These are phyloP conservation scores for Taxidea taxus DNA, from an alignment of 2,113 vertebrate genomes.

Conservation along the genomic window DNA sequence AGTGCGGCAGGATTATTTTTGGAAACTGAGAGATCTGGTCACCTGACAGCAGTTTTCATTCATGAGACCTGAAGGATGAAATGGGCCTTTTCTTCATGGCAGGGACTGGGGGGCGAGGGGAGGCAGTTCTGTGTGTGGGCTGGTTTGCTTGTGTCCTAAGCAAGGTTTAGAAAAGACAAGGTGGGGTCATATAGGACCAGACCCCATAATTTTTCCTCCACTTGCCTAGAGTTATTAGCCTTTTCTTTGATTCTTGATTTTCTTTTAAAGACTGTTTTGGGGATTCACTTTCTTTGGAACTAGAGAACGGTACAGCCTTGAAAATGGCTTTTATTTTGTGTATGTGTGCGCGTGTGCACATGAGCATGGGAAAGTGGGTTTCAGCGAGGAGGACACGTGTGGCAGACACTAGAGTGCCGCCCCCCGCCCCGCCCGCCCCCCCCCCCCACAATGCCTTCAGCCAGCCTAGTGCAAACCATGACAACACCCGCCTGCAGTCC, in stretches of 20 bases:
- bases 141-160: not conserved
- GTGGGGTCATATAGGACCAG: not conserved
- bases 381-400: not conserved
- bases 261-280: not conserved
- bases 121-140: accelerated
- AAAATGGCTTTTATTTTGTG: not conserved
- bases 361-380: accelerated
- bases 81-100: not conserved
- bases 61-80: not conserved
- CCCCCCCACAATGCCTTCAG: accelerated
- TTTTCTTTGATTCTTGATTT: not conserved
- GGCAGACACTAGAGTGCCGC: accelerated
- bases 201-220: not conserved
- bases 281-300: not conserved
- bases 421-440: too few species aligned
- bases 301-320: not conserved
- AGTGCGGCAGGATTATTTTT: slow-evolving; percentile 26
- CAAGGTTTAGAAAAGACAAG: not conserved
- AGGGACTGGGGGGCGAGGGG: not conserved
- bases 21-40: not conserved
- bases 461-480: accelerated
- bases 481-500: accelerated
- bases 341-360: too few species aligned
- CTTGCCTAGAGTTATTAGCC: not conserved
- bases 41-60: slow-evolving; percentile 21